A percentile compares a stretch with the other conserved stretches of the same genome.
These are phyloP conservation scores for Henicopernis longicauda DNA, from an alignment of 2,113 vertebrate species.

Conservation along the genomic window DNA sequence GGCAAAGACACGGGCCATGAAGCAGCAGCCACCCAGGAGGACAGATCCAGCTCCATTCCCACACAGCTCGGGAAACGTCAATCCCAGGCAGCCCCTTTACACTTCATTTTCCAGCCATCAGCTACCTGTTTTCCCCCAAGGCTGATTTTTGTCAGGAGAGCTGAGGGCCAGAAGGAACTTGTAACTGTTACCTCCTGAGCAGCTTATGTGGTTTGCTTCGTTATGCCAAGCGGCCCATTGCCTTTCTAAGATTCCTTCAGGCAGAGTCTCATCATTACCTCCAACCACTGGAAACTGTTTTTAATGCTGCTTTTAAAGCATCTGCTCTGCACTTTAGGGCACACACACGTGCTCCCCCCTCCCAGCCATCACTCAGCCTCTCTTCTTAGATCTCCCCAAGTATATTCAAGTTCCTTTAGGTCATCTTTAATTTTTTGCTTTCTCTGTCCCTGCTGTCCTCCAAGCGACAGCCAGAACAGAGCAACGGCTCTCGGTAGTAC, in stretches of 20 bases:
- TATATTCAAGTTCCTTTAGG: neutral
- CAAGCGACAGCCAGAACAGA: neutral
- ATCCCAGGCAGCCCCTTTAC: neutral
- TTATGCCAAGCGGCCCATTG: neutral
- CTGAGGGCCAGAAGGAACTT: neutral
- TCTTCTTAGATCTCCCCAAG: neutral
- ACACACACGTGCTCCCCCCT: neutral
- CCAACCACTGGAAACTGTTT: neutral
- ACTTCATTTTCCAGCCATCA: neutral
- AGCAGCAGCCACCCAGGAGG: neutral
- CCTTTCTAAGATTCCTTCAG: neutral
- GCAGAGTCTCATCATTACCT: neutral
- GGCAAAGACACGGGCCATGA: neutral
- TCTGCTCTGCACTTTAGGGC: neutral
- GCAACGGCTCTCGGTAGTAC: neutral
- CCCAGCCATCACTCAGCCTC: neutral
- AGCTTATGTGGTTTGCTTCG: accelerated
- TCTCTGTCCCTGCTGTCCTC: neutral
- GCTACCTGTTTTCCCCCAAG: neutral
- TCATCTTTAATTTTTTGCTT: neutral
- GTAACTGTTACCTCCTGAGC: neutral
- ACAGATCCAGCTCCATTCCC: neutral
- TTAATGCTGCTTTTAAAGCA: neutral
- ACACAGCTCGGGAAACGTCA: neutral
- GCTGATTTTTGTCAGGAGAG: neutral